Base-by-base conservation (phyloP, 1,140 invertebrate genomes). In the Kradibia gibbosae region DNA sequence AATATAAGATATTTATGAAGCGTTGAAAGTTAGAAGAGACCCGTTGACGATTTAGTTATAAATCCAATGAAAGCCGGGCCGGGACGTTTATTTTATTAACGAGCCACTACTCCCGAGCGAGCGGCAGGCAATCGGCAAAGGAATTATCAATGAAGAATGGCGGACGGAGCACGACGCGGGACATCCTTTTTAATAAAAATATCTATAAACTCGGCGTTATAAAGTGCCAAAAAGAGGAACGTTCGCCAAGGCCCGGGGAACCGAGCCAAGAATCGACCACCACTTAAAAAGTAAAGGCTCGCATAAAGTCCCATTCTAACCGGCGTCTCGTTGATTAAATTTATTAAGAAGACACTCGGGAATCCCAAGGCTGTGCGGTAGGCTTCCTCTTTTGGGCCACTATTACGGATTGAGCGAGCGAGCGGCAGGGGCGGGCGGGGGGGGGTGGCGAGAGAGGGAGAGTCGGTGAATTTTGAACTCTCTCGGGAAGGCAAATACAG, bases 151-250 rank as follows among this genome's bases (percentile, higher is more conserved):
- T n/a, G n/a, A n/a, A n/a, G n/a, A n/a, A 60, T 82, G 82, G 85
- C 84, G 79, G 79, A 81, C 67, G 78, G 74, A 80, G 80, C 83
- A 72, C 72, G 53, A 74, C 73, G 80, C 83, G 75, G 72, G 53
- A 74, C 73, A 78, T 70, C 84, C 82, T 83, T 88, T 87, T 89
- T 86, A 88, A 88, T 88, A 86, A 87, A 85, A 81, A 84, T 84
- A 86, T 84, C 74, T 82, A 84, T 84, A 85, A 86, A 86, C 83
- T 78, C 74, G 67, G 55, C 83, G 83, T 84, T 83, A 81, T 83
- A 86, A 86, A 84, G 85, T 86, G 85, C 83, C 31, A 79, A 82
- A 79, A 82, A 79, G 77, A 78, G 60, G 60, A 78, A 82, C 75
- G 70, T 50, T 65, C 79, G 15, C 39, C 17, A 42, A 15, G 13